phyloP scores from a whole-genome alignment of 2,113 vertebrate species.

The Natator depressus region DNA sequence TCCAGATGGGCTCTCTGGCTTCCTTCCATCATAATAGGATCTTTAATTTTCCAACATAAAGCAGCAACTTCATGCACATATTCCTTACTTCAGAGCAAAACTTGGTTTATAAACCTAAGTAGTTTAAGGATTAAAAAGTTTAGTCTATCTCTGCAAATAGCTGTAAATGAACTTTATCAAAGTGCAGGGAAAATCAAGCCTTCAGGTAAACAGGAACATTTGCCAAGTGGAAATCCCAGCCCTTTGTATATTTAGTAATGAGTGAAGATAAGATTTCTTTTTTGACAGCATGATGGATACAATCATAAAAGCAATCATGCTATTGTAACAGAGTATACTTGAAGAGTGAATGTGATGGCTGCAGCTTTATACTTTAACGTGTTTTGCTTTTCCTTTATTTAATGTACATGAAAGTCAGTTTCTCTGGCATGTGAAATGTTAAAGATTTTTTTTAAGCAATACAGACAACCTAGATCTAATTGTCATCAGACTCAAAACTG shows the following conservation, averaged over 20 bases:
- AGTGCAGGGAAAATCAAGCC: slow-evolving; percentile 68
- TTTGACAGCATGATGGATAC: slow-evolving; percentile 71
- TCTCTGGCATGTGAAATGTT: slow-evolving; percentile 33
- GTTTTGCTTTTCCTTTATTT: slow-evolving; percentile 47
- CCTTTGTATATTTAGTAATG: slow-evolving; percentile 75
- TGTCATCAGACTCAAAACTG: not conserved
- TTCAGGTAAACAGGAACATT: slow-evolving; percentile 74
- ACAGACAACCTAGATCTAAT: not conserved
- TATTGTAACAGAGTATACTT: slow-evolving; percentile 35
- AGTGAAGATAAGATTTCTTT: slow-evolving; percentile 77
- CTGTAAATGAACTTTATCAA: slow-evolving; percentile 69
- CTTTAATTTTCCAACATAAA: slow-evolving; percentile 19
- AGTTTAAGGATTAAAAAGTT: slow-evolving; percentile 54
- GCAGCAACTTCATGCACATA: not conserved
- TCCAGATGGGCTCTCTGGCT: slow-evolving; percentile 45
- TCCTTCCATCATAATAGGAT: slow-evolving; percentile 12
- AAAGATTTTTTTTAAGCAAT: not conserved
- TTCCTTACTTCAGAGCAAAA: slow-evolving; percentile 26
- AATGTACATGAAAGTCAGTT: slow-evolving; percentile 50
- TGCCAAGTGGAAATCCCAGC: slow-evolving; percentile 79
- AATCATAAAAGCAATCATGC: slow-evolving; percentile 64
- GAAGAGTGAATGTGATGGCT: slow-evolving; percentile 34
- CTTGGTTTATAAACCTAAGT: not conserved
- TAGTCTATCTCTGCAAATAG: slow-evolving; percentile 46
- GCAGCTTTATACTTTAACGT: slow-evolving; percentile 2